Evolutionary conservation across 2,888 invertebrate genomes (phyloP), one percentile per base, ranked within the genome.

Genomic region (Nomada fabriciana): DNA sequence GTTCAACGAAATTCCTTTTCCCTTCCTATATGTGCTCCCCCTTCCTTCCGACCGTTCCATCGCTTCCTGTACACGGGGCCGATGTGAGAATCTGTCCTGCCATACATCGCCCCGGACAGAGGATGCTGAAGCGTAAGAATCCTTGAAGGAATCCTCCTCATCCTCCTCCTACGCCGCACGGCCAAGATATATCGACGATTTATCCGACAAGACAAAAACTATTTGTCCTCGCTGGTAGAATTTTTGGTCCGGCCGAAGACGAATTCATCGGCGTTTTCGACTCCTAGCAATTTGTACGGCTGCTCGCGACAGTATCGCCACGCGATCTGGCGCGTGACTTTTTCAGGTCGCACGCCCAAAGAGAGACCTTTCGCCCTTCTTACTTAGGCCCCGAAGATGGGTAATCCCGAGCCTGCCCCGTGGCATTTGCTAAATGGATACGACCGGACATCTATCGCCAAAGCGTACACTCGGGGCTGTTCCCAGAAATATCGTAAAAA

Each of bases 1-100:
- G 86, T 89, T 89, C 86, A 86, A 88, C 89, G 86, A 89, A 89
- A 90, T 90, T 89, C 90, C 86, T 87, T 81, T 88, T 83, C 86
- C 84, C 82, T 88, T 82, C 89, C 88, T 83, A 86, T 81, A 79
- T 80, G 68, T 79, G 57, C 52, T 29, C 79, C 59, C 69, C 80
- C 75, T 80, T 78, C 80, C 85, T 76, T 80, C 82, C 89, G 77
- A 72, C 80, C 80, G 52, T 81, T 79, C 84, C 83, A 7, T 55
- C 81, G 85, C 84, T 84, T 87, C 87, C 88, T 84, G 84, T 83
- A 82, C 85, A 78, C 82, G 81, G 81, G 76, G 72, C 57, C 82
- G 72, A 85, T 84, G 80, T 69, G 80, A 86, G 77, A 88, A 86
- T 74, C 76, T 80, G 79, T 77, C 75, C 76, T 47, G 67, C 82